These are phyloP conservation scores for Diachrysia chrysitis DNA, from an alignment of 2,888 invertebrate genomes.

Conservation along the genomic window DNA sequence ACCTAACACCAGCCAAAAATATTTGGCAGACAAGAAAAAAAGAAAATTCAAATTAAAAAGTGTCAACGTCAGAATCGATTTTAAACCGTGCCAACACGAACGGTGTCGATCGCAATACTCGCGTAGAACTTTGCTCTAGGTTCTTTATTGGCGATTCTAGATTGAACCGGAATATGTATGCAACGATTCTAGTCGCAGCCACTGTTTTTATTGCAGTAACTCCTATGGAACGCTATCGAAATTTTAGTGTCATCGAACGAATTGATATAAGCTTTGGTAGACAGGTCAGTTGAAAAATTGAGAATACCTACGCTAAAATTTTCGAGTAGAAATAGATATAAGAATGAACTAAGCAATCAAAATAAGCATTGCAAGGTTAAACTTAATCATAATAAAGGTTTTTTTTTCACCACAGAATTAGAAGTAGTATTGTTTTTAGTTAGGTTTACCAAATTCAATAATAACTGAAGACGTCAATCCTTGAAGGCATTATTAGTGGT, in stretches of 20 bases:
- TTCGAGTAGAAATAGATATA: background rate
- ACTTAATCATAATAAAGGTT: too few species aligned
- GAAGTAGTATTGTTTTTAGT: too few species aligned
- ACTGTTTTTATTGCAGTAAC: slow-evolving; percentile 42
- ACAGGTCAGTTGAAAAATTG: background rate
- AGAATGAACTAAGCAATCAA: background rate
- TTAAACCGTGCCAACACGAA: slow-evolving; percentile 48
- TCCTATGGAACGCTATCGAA: slow-evolving; percentile 25
- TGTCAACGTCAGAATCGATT: slow-evolving; percentile 69
- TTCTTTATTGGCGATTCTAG: slow-evolving; percentile 56
- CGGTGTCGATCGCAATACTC: slow-evolving; percentile 67
- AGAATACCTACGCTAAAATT: too few species aligned
- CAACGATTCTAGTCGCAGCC: slow-evolving; percentile 22
- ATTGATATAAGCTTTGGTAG: background rate
- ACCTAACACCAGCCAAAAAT: slow-evolving; percentile 35
- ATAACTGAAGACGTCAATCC: too few species aligned
- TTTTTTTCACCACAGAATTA: too few species aligned
- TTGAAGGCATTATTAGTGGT: too few species aligned
- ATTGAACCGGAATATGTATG: slow-evolving; percentile 53
- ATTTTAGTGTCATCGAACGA: slow-evolving; percentile 29
- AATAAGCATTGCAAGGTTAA: too few species aligned
- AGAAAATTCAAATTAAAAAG: slow-evolving; percentile 72
- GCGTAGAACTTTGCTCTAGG: slow-evolving; percentile 52
- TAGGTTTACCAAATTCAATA: too few species aligned
- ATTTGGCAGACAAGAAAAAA: slow-evolving; percentile 59